Evolutionary conservation across 1,140 invertebrate species (phyloP), one percentile per base, ranked within the genome.

Genomic region (Papilio helenus): DNA sequence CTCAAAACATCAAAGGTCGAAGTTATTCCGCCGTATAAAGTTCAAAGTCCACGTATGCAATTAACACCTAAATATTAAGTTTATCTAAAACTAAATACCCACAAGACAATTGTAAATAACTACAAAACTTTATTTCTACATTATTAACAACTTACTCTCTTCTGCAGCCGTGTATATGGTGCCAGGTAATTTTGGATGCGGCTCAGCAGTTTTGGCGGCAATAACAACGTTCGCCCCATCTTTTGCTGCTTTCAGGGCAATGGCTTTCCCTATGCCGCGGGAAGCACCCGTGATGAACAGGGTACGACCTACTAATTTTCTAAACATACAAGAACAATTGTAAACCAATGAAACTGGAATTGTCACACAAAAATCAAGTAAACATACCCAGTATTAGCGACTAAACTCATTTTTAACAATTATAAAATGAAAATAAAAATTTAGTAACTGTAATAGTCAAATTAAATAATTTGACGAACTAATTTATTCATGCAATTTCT

Each of bases 231-330:
- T 99, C 0, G 98, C 99, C 77, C 98, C 98, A 97, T 99, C 99
- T 90, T 96, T 96, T 0, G 98, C 98, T 2, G 97, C 97, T 95
- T 99, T 99, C 46, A 99, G 89, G 12, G 99, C 99, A 85, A 99
- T 99, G 55, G 97, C 98, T 94, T 99, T 99, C 7, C 99, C 99
- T 89, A 99, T 99, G 68, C 99, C 99, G 84, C 99, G 95, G 81
- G 98, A 99, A 18, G 98, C 99, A 39, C 99, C 99, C 26, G 99
- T 99, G 80, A 99, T 98, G 87, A 99, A 99, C 42, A 99, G 92
- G 7, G 99, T 99, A 71, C 96, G 96, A 16, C 98, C 99, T 80
- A 98, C 97, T 84, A 99, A 95, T 96, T 98, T 99, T 79, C 98
- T 98, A 87, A 83, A 82, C 82, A 87, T 44, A 79, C 10, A 85